Base-by-base conservation (phyloP, 2,797 vertebrate species). In the Esox lucius region DNA sequence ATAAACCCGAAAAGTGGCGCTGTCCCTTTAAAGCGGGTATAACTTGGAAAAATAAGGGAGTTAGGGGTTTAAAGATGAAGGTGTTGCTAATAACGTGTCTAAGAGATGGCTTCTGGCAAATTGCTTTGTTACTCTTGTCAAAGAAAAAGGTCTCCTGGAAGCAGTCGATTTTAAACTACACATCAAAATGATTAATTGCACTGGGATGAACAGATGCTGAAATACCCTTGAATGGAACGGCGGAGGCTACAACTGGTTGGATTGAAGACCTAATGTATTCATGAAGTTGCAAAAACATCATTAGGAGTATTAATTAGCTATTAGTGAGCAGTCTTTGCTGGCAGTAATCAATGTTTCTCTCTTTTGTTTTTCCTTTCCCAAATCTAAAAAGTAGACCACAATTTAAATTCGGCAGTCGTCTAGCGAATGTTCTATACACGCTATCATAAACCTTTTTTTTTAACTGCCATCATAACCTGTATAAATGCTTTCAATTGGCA, bases 151-250 rank as follows among this genome's bases (percentile, higher is more conserved):
- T 92, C 91, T 88, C 94, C 91, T 91, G 94, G 94, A 96, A 95
- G 95, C 95, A 94, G 95, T 96, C 95, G 95, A 95, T 96, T 96
- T 94, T 95, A 95, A 95, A 95, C 95, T 93, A 96, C 96, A 95
- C 95, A 97, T 97, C 96, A 97, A 96, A 95, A 97, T 98, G 97
- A 98, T 98, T 97, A 98, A 98, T 97, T 96, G 96, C 96, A 83
- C 86, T 91, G 94, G 95, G 96, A 95, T 93, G 95, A 97, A 95
- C 96, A 97, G 96, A 96, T 96, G 96, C 95, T 94, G 93, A 92
- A 95, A 95, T 94, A 95, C 95, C 95, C 95, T 96, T 95, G 94
- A 95, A 96, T 94, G 90, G 90, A 87, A 90, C 87, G 87, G 83
- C 81, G 80, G 85, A 94, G 92, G 91, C 93, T 89, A 92, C 89